Base-by-base conservation (phyloP, 2,888 invertebrate genomes). In the Tanypteryx hageni region DNA sequence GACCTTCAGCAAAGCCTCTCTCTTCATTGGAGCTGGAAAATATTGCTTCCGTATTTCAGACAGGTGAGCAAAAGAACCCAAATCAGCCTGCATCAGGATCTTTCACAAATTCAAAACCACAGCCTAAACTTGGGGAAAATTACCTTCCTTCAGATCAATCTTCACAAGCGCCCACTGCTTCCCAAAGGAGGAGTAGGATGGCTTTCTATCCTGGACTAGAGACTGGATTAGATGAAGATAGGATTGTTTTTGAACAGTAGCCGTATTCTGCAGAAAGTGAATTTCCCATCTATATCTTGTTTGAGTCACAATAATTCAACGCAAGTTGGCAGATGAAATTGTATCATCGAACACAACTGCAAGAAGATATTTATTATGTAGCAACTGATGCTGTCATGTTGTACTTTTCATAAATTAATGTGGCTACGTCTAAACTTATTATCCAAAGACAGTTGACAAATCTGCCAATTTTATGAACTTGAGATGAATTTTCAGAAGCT, bases 111-210 rank as follows among this genome's bases (percentile, higher is more conserved):
- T 56, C 83, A 10, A 16, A 44, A n/a, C 8, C 56, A 56, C 31
- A 16, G 18, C 18, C 83, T 57, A 83, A 83, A n/a, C 56, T 4
- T 18, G 57, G 83, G 11, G 14, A n/a, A n/a, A n/a, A 44, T 44
- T 5, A 44, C 3, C 44, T 3, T 16, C 56, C 61, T n/a, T 89
- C 64, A 89, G 31, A 16, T 64, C 68, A 59, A 31, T 18, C 56
- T 11, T 44, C 31, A n/a, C 64, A 44, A 68, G 44, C 10, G 0
- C n/a, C 89, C n/a, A 61, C 16, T 14, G n/a, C 59, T 18, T 44
- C 89, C 16, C 89, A 61, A 16, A 89, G 89, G 18, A 61, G 89
- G 16, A 64, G 68, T 0, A 89, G 89, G n/a, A 89, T 89, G 89
- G 89, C 89, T 44, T 89, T 89, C 16, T 68, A 64, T 13, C 44